A percentile compares a stretch with the other conserved stretches of the same genome.
Evolutionary conservation across 2,113 vertebrate species (phyloP).

Genomic region (Sinocyclocheilus rhinocerous): DNA sequence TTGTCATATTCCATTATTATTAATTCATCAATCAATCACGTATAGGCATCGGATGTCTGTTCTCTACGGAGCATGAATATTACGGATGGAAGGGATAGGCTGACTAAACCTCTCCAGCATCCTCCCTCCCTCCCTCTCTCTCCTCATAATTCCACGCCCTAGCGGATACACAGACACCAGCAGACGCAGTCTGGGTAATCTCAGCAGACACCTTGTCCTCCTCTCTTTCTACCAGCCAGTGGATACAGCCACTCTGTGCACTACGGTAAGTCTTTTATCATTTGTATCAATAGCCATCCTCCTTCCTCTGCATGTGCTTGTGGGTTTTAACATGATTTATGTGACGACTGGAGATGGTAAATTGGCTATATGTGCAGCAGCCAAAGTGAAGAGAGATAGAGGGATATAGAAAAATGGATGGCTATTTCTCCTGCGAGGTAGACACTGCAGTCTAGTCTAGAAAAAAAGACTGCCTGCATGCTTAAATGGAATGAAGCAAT

Average conservation of each 20-base stretch:
- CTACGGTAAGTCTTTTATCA: constrained; percentile 47
- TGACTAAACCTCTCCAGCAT: constrained; percentile 59
- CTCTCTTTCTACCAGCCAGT: constrained; percentile 59
- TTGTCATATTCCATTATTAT: constrained; percentile 41
- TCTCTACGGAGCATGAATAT: constrained; percentile 64
- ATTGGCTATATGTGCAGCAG: constrained; percentile 19
- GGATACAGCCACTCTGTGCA: constrained; percentile 28
- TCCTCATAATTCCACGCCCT: constrained; percentile 73
- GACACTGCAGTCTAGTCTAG: neutral
- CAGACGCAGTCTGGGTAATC: constrained; percentile 57
- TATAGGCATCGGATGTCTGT: constrained; percentile 28
- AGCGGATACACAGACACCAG: constrained; percentile 65
- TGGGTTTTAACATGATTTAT: neutral
- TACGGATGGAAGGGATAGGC: constrained; percentile 52
- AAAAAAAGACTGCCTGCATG: neutral
- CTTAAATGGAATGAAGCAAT: constrained; percentile 9
- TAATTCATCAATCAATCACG: neutral
- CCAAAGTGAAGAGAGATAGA: constrained; percentile 61
- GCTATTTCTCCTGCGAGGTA: constrained; percentile 23
- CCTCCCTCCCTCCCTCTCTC: constrained; percentile 44
- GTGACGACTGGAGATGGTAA: neutral
- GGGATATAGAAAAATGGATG: constrained; percentile 40
- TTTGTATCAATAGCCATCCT: constrained; percentile 4
- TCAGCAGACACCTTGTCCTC: constrained; percentile 56
- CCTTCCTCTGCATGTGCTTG: neutral